Base-by-base conservation (phyloP, 2,888 invertebrate species). In the Acleris cristana region DNA sequence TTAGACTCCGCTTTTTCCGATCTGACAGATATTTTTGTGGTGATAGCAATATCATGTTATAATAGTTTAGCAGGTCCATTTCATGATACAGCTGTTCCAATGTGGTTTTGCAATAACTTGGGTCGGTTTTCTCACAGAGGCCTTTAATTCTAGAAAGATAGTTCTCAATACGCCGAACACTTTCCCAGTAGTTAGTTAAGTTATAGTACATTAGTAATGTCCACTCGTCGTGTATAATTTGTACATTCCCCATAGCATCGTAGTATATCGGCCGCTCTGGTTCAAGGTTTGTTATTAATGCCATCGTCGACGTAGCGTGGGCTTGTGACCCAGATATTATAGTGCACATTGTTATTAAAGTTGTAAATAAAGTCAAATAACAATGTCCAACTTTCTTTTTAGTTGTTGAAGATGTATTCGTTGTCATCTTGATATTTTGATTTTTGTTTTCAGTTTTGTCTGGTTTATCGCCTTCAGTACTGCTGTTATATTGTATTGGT, bases 121-220 rank as follows among this genome's bases (percentile, higher is more conserved):
- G 66, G n/a, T 67, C 65, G 16, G 44, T 67, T 12, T 49, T 58
- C 18, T 58, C 19, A 23, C 69, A 69, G 2, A 54, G 10, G 7
- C 52, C 19, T 3, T 52, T 45, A 4, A 65, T 16, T 19, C 57
- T 34, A 2, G 56, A n/a, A 2, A 68, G 34, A 26, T 69, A 66
- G 12, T 18, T n/a, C 53, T 66, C 61, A 16, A 69, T 21, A 3
- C 52, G 60, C 8, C 16, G 23, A 23, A 53, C 52, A 30, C 45
- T 45, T 10, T 63, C 51, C 71, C 70, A 71, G 51, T 71, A 71
- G 55, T 53, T 70, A 34, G 53, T 65, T 64, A 71, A 56, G 57
- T 71, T 71, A 23, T 69, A 71, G 19, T 69, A 71, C 23, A 23
- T 23, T 23, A 23, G 23, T 23, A 23, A 23, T 4, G 23, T 23